Evolutionary conservation across 2,888 invertebrate species (phyloP), one percentile per base, ranked within the genome.

Genomic region (Agriopis leucophaearia): DNA sequence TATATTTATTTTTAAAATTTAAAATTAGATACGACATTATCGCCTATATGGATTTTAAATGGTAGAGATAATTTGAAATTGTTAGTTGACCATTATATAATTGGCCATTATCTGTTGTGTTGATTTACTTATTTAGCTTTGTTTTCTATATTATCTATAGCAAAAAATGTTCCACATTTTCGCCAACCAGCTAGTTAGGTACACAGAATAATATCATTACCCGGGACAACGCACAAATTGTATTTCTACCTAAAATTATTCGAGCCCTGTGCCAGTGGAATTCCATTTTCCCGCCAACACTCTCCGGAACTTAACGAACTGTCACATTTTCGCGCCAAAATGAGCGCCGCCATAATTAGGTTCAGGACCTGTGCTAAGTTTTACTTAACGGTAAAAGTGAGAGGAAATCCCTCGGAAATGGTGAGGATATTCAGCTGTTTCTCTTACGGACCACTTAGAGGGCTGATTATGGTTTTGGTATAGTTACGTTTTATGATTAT

Each of bases 241-340:
- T 73, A 73, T 74, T 71, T 60, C 70, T 66, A 64, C 68, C 70
- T 69, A 72, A 74, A 73, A 68, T 69, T 67, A 67, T 70, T 60
- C 69, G 51, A 52, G 62, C 36, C 66, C 70, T 56, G 59, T 51
- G 62, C 67, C 67, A 38, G 42, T 58, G 51, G 60, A 81, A 81
- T 85, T 79, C 80, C 81, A 83, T 82, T 83, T 79, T 78, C 77
- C 77, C 76, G 74, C 78, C 77, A 78, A 79, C 76, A 81, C 80
- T 79, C 75, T 81, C 78, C 77, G 78, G 79, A 77, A 78, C 71
- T 85, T 90, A 90, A 90, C 90, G 89, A 90, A 90, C 90, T 89
- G 90, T 86, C 88, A 87, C 85, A 88, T 86, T 86, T 88, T 86
- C 81, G 81, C 87, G 83, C 83, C 86, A 84, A 89, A 89, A 89